Percentiles rank a stretch among this genome's conserved stretches.
These are phyloP conservation scores for Morone chrysops DNA, from an alignment of 2,113 vertebrate species.

Conservation along the genomic window DNA sequence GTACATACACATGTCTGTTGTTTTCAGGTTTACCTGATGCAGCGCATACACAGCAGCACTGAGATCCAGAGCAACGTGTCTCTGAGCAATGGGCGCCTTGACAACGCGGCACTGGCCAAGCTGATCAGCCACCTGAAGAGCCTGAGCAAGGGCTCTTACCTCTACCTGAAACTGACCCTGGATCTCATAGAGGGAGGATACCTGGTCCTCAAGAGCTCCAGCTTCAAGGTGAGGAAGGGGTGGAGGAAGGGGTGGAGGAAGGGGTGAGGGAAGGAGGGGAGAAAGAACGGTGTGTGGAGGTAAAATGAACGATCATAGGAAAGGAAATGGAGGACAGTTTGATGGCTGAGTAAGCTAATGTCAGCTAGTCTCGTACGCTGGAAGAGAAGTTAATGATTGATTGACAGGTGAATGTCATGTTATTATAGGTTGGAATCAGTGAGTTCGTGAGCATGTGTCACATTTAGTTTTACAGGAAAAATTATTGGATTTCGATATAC, in stretches of 20 bases:
- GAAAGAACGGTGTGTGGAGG: neutral
- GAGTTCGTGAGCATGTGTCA: no score
- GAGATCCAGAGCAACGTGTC: conserved; percentile 99
- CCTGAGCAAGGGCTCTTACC: conserved; percentile 95
- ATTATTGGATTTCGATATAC: no score
- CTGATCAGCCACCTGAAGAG: conserved; percentile 96
- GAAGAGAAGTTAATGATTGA: no score
- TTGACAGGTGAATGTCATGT: no score
- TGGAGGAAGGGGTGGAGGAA: neutral
- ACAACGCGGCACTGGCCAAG: conserved; percentile 94
- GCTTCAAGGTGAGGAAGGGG: conserved; percentile 88
- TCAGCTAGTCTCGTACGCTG: no score
- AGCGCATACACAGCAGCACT: conserved; percentile 95
- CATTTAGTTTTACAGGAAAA: no score
- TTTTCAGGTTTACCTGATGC: conserved; percentile 90
- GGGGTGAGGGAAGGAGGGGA: no score
- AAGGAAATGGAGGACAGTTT: no score
- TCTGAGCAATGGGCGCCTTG: conserved; percentile 94
- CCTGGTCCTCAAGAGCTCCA: conserved; percentile 97
- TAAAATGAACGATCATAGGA: neutral
- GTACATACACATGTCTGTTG: neutral
- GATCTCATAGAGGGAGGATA: conserved; percentile 98
- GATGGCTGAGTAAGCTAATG: no score
- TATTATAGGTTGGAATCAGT: no score
- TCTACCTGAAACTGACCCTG: conserved; percentile 98